Conservation (phyloP, 2,113 vertebrate species). For the Corythornis cristatus region DNA sequence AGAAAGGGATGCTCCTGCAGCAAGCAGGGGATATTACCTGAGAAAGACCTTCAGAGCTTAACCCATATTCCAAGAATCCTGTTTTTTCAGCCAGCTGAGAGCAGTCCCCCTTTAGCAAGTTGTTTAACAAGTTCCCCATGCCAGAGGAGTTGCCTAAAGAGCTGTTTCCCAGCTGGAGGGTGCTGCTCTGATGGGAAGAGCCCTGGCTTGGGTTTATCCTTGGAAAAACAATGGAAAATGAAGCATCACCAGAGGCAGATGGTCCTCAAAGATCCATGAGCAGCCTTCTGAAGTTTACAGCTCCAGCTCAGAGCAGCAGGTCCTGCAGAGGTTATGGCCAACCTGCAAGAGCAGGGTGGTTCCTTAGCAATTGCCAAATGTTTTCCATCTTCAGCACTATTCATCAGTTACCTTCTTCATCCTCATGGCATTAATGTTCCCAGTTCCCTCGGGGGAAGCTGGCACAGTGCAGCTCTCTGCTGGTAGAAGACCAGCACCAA, state of each 20-base stretch:
- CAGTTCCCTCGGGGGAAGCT: background rate
- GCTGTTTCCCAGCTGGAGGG: background rate
- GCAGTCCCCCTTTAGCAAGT: background rate
- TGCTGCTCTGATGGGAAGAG: background rate
- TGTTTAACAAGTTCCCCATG: background rate
- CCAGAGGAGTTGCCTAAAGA: background rate
- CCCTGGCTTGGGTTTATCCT: background rate
- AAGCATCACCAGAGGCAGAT: background rate
- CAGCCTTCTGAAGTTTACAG: background rate
- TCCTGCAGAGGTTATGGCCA: background rate
- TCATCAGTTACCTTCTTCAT: background rate
- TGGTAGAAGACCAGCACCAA: background rate
- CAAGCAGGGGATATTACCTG: rapidly evolving
- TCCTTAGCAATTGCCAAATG: background rate
- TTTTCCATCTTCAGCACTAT: background rate
- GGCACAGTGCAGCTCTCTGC: background rate
- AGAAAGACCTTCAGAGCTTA: background rate
- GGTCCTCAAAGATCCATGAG: background rate
- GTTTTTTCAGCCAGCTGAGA: background rate
- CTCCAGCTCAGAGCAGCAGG: background rate
- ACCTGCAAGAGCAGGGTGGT: rapidly evolving
- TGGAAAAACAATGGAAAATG: background rate
- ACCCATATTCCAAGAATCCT: background rate
- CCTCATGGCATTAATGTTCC: background rate
- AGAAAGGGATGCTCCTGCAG: background rate